These are phyloP conservation scores for Fregata magnificens DNA, from an alignment of 2,113 vertebrate genomes.

Conservation along the genomic window DNA sequence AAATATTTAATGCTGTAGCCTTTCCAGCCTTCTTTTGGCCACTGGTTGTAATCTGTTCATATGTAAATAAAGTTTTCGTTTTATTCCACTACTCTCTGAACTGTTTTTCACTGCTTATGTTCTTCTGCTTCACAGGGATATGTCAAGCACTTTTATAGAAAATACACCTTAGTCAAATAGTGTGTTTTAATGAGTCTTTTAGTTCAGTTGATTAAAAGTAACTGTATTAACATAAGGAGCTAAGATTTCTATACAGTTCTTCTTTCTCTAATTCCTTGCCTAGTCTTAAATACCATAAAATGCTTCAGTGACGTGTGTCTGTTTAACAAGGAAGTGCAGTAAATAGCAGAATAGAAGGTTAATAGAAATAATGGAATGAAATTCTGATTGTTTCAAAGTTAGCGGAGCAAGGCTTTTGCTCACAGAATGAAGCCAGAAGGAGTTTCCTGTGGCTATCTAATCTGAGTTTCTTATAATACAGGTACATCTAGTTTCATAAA, in stretches of 20 bases:
- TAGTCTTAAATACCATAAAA: not conserved
- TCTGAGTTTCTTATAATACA: not conserved
- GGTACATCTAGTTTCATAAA: not conserved
- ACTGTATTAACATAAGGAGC: not conserved
- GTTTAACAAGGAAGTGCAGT: not conserved
- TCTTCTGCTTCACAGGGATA: not conserved
- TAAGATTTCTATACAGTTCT: not conserved
- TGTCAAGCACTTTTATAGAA: not conserved
- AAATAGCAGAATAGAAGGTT: not conserved
- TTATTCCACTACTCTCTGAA: not conserved
- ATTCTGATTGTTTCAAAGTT: not conserved
- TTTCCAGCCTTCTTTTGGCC: not conserved
- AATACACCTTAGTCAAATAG: not conserved
- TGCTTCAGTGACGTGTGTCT: not conserved
- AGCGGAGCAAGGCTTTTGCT: not conserved
- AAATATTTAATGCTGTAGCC: not conserved
- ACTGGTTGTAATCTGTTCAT: not conserved
- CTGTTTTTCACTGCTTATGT: not conserved
- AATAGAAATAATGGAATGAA: not conserved
- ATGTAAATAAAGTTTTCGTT: not conserved
- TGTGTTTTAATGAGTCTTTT: not conserved
- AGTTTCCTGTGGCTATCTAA: not conserved
- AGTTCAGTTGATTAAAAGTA: not conserved
- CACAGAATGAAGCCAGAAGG: not conserved
- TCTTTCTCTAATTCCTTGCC: not conserved